Evolutionary conservation across 2,888 invertebrate genomes (phyloP), one percentile per base, ranked within the genome.

Genomic region (Idaea aversata): DNA sequence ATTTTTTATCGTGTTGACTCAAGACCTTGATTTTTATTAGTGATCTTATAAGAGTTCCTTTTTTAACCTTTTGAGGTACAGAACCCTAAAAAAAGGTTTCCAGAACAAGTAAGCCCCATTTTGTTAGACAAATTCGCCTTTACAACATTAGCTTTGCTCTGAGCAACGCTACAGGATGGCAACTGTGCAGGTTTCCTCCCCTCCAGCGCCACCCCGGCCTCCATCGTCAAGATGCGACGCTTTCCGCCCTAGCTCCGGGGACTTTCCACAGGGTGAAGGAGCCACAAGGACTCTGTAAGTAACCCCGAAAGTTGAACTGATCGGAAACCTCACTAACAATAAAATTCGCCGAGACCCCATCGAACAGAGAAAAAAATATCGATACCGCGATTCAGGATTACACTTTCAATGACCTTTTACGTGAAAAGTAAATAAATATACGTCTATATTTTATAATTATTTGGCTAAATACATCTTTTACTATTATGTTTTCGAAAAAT

Each of bases 81-180:
- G 25, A 25, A 25, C 25, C 25, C 13, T 6, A 74, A 78, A 77
- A 75, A 71, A 71, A 74, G 81, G 82, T 88, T 86, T 90, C 91
- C 81, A 64, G 77, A 82, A 86, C 90, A 87, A 93, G 88, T 93
- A 88, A 93, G 93, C 93, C 93, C 93, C 93, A 93, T 93, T 93
- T 91, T 61, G 93, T 93, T 91, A 80, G 83, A 78, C 80, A 69
- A 13, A 15, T 25, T 61, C 68, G 77, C 84, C 77, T 76, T 76
- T 79, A 7, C 89, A 89, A 88, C 88, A 93, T 93, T 85, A 73
- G 72, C 93, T 93, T 75, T 85, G 93, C 91, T 93, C 88, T 92
- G 93, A 93, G 91, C 91, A 93, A 90, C 83, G 87, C 88, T 88
- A 82, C 81, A 82, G 78, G 73, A 70, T 25, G 71, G 75, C 70